phyloP scores from a whole-genome alignment of 2,113 vertebrate genomes.

The Hemiprocne comata region DNA sequence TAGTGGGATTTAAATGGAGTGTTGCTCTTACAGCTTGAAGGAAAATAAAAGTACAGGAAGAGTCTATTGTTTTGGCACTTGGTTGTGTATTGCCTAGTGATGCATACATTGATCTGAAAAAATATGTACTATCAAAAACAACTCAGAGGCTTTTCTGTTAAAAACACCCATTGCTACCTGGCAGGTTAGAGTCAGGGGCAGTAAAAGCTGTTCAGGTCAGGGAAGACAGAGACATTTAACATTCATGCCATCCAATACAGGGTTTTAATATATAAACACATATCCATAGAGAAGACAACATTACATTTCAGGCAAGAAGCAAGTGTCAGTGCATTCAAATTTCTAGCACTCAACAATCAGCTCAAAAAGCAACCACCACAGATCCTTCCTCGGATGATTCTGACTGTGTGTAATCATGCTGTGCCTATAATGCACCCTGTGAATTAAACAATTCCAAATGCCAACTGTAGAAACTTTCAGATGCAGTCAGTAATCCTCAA shows the following conservation, averaged over 20 bases:
- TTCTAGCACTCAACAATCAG: not conserved
- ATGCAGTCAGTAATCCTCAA: not conserved
- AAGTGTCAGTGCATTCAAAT: not conserved
- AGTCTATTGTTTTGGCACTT: not conserved
- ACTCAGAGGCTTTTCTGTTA: not conserved
- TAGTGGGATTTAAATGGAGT: not conserved
- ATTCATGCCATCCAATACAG: not conserved
- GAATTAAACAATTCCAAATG: not conserved
- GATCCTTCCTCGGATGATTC: not conserved
- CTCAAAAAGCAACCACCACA: not conserved
- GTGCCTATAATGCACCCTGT: not conserved
- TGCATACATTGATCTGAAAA: not conserved
- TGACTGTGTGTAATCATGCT: not conserved
- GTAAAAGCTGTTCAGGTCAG: not conserved
- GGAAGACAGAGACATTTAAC: not conserved
- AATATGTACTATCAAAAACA: not conserved
- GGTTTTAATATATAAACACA: not conserved
- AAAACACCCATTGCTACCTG: not conserved
- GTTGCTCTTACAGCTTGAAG: not conserved
- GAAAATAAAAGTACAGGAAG: not conserved
- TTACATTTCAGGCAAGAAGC: not conserved
- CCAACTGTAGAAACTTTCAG: not conserved
- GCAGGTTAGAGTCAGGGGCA: not conserved
- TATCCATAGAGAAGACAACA: not conserved
- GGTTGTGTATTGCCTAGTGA: not conserved